Percentiles rank a stretch among this genome's conserved stretches.
phyloP scores from a whole-genome alignment of 1,140 invertebrate genomes.

The Drosophila orosa region DNA sequence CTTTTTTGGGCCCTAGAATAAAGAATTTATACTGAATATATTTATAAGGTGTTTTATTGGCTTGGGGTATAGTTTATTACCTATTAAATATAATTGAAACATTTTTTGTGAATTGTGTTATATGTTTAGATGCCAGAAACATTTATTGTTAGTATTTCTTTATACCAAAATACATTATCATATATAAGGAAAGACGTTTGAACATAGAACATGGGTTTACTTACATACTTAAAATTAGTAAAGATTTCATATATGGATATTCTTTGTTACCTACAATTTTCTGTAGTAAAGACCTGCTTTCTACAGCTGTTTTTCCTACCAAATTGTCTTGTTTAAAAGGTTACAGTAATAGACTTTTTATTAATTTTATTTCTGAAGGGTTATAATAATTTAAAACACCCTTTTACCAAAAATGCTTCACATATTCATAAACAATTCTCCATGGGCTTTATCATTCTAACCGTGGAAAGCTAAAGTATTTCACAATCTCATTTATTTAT shows the following conservation, averaged over 20 bases:
- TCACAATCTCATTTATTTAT: constrained; percentile 34
- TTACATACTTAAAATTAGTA: no score
- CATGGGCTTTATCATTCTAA: background rate
- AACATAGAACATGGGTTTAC: no score
- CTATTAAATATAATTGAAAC: background rate
- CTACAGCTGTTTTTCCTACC: no score
- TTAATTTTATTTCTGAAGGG: no score
- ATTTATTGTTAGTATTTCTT: background rate
- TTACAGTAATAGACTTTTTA: no score
- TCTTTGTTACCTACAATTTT: no score
- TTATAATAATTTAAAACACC: no score
- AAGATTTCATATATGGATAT: no score
- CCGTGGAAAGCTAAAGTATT: constrained; percentile 16
- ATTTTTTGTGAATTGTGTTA: background rate
- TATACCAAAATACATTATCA: background rate
- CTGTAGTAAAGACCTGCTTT: no score
- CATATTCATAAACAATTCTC: background rate
- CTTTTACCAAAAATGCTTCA: no score
- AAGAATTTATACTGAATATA: background rate
- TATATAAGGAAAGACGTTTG: background rate
- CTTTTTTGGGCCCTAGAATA: background rate
- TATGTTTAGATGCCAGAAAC: background rate
- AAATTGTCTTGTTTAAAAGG: no score
- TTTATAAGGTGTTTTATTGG: constrained; percentile 3
- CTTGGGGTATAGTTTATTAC: background rate